These are phyloP conservation scores for Elaphurus davidianus DNA, from an alignment of 2,113 vertebrate species.

Conservation along the genomic window DNA sequence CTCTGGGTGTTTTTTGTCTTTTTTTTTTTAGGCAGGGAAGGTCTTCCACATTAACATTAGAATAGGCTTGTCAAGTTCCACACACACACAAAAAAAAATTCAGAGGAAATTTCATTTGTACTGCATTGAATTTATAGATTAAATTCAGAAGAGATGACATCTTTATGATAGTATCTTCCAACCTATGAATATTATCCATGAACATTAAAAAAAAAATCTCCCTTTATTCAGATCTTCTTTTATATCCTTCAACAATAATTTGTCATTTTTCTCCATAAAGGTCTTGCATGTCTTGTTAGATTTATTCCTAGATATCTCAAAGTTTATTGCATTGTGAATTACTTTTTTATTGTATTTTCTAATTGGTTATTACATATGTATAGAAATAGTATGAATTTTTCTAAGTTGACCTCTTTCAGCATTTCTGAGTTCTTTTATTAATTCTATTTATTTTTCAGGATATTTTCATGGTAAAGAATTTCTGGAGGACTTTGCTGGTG, in stretches of 20 bases:
- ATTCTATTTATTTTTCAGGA: neutral
- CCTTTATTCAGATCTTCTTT: constrained; percentile 53
- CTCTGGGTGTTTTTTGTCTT: neutral
- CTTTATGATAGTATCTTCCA: constrained; percentile 29
- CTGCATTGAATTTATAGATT: constrained; percentile 35
- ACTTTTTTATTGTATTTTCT: constrained; percentile 30
- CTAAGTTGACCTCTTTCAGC: neutral
- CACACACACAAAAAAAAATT: neutral
- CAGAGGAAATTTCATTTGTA: constrained; percentile 44
- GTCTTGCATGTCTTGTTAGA: neutral
- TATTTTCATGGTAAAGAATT: neutral
- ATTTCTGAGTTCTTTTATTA: neutral
- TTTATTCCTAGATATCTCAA: constrained; percentile 25
- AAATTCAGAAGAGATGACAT: constrained; percentile 43
- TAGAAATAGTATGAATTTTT: constrained; percentile 4
- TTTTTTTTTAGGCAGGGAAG: neutral
- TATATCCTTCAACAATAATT: constrained; percentile 37
- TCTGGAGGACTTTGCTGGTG: neutral
- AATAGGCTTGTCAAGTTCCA: constrained; percentile 23
- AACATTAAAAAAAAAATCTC: neutral
- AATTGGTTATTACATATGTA: neutral
- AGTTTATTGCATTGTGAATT: neutral
- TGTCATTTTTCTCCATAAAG: constrained; percentile 43
- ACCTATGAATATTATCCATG: constrained; percentile 6
- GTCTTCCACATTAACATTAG: constrained; percentile 29